Percentiles rank a stretch among this genome's conserved stretches.
Conservation (phyloP, 1,140 invertebrate genomes). For the Thaumetopoea pityocampa region DNA sequence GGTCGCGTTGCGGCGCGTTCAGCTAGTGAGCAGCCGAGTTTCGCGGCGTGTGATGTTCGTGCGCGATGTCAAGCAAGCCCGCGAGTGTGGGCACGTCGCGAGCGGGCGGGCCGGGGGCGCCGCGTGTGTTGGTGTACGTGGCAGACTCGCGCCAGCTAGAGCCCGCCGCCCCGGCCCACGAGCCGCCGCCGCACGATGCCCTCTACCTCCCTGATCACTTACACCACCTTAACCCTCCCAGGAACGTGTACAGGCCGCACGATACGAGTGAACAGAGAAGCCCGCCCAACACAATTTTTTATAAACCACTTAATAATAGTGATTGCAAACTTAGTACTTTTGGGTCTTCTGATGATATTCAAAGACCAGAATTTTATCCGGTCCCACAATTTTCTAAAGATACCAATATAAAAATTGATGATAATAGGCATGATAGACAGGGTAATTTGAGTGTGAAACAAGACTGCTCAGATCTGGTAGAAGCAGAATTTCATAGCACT, state of each 20-base stretch:
- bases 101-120: constrained; percentile 62
- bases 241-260: constrained; percentile 38
- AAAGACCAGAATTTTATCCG: constrained; percentile 39
- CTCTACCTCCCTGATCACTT: constrained; percentile 44
- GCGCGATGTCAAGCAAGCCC: constrained; percentile 69
- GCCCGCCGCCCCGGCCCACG: constrained; percentile 49
- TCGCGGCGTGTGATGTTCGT: constrained; percentile 60
- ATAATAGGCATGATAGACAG: constrained; percentile 26
- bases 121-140: constrained; percentile 69
- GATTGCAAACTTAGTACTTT: constrained; percentile 40
- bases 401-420: constrained; percentile 33
- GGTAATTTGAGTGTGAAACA: constrained; percentile 29
- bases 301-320: constrained; percentile 46
- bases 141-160: constrained; percentile 68
- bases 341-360: constrained; percentile 29
- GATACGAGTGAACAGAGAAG: constrained; percentile 40
- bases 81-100: constrained; percentile 66
- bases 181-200: constrained; percentile 37
- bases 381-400: constrained; percentile 49
- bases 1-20: constrained; percentile 44
- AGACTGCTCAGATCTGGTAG: constrained; percentile 32
- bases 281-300: constrained; percentile 34
- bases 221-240: constrained; percentile 36
- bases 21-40: constrained; percentile 56
- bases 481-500: constrained; percentile 41